These are phyloP conservation scores for Diplodus sargus DNA, from an alignment of 2,797 vertebrate genomes.

Conservation along the genomic window DNA sequence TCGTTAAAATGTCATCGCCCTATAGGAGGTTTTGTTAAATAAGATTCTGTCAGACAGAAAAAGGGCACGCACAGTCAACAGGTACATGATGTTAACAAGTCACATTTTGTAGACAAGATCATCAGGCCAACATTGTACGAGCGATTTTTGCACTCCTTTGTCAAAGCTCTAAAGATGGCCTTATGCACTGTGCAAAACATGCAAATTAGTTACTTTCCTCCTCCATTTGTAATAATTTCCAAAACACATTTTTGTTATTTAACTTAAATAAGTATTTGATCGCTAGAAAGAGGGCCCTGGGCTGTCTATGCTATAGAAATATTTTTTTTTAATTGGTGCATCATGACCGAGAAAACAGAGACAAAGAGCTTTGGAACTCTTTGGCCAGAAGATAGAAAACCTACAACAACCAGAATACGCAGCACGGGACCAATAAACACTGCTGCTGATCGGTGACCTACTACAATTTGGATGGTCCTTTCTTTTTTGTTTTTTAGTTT, in stretches of 20 bases:
- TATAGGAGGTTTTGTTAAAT: conserved; percentile 53
- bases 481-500: too few relatives aligned
- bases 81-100: conserved; percentile 52
- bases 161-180: not conserved
- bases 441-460: too few relatives aligned
- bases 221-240: not conserved
- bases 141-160: not conserved
- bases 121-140: conserved; percentile 7
- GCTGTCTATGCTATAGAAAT: too few relatives aligned
- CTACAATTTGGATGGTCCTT: too few relatives aligned
- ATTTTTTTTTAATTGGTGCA: too few relatives aligned
- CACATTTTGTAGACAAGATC: conserved; percentile 48
- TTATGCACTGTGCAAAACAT: conserved; percentile 5
- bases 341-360: too few relatives aligned
- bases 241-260: not conserved
- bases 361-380: too few relatives aligned
- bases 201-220: not conserved
- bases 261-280: too few relatives aligned
- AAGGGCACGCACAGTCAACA: conserved; percentile 50
- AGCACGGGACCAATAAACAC: too few relatives aligned
- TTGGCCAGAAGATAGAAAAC: too few relatives aligned
- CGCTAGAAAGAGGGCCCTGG: too few relatives aligned
- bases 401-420: too few relatives aligned
- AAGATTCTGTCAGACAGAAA: conserved; percentile 53
- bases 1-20: conserved; percentile 62